Conservation (phyloP, 2,113 vertebrate genomes). For the Seriola quinqueradiata region DNA sequence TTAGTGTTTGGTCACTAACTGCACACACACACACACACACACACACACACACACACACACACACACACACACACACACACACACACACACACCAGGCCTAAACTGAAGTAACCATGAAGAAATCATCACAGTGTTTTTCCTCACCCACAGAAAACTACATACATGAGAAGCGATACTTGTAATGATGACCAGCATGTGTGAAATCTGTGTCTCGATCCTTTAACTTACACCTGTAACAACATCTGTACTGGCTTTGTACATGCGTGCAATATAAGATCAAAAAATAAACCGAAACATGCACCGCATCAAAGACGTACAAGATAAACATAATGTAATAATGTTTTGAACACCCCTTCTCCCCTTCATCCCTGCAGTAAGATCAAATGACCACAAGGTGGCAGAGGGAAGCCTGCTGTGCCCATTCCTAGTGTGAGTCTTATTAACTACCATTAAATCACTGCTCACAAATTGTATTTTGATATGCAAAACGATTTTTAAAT, state of each 20-base stretch:
- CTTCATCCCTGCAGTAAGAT: conserved; percentile 35
- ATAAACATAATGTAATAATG: background rate
- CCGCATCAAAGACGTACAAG: background rate
- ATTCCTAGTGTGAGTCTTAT: conserved; percentile 44
- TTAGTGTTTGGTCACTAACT: background rate
- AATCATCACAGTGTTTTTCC: background rate
- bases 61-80: no score
- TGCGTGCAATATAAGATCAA: background rate
- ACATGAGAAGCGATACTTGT: no score
- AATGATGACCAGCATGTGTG: background rate
- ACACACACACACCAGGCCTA: background rate
- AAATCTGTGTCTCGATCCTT: background rate
- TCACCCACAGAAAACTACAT: background rate
- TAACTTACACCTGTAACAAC: background rate
- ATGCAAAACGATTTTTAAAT: conserved; percentile 84
- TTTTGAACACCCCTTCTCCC: background rate
- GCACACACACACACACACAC: no score
- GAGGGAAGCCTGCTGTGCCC: conserved; percentile 47
- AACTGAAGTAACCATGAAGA: background rate
- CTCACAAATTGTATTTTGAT: conserved; percentile 83
- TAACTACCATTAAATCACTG: conserved; percentile 70
- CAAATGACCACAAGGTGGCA: conserved; percentile 70
- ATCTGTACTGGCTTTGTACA: background rate
- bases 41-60: no score
- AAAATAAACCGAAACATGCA: background rate